Evolutionary conservation across 2,113 vertebrate genomes (phyloP), one percentile per base, ranked within the genome.

Genomic region (Ascaphus truei): DNA sequence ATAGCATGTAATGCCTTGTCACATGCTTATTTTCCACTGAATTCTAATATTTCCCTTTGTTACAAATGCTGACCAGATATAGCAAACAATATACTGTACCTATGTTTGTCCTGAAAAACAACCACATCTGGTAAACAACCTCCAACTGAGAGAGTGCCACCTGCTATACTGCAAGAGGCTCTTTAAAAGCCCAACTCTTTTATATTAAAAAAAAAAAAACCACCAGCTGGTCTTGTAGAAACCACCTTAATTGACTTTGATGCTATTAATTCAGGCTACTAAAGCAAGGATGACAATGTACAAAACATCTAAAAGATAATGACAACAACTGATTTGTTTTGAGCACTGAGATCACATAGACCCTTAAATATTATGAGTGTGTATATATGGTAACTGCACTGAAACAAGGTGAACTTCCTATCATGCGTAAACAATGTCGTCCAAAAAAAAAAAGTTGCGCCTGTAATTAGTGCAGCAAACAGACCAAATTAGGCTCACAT

Each of bases 381-480:
- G 18, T 7, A 2, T 48, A 22, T 4, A 31, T 16, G 18, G 9
- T 16, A 61, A 47, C 25, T 16, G n/a, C 15, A 30, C 5, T 45
- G 9, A 11, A 12, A 25, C 62, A 37, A 7, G 3, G 34, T 2
- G n/a, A 23, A 22, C 31, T 27, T 31, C 1, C 22, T 5, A 16
- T 51, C 3, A 39, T 36, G 22, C 27, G 16, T 8, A 23, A 18
- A 55, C 15, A 27, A 29, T 33, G 16, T 66, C 25, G 3, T 22
- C n/a, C 5, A 36, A 53, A 18, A 3, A 23, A 79, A 75, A 41
- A 45, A 68, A 79, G 76, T 52, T 36, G 23, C 83, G 26, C 76
- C 52, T 73, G 79, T 83, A 85, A 89, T 83, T 78, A 87, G 82
- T 81, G 80, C 79, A 81, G 80, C 77, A 76, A 81, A 82, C 81